phyloP scores from a whole-genome alignment of 2,888 invertebrate species.

The Alloplasta piceator region DNA sequence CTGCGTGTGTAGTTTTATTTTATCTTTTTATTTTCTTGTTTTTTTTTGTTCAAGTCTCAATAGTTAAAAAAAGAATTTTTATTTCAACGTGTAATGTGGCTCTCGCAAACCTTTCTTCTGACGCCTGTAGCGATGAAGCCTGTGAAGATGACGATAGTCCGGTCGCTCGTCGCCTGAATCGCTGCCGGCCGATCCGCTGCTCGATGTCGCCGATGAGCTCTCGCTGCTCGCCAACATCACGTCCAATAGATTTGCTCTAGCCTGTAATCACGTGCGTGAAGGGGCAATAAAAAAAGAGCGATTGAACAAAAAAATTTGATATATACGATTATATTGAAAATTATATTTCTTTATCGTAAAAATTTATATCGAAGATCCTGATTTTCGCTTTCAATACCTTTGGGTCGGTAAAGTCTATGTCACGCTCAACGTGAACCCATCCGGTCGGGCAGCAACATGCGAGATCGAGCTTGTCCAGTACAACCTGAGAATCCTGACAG shows the following conservation, averaged over 20 bases:
- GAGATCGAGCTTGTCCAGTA: slow-evolving; percentile 84
- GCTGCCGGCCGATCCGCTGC: slow-evolving; percentile 87
- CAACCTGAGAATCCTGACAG: slow-evolving; percentile 75
- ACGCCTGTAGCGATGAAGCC: slow-evolving; percentile 88
- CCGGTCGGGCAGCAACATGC: slow-evolving; percentile 90
- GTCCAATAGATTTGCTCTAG: slow-evolving; percentile 90
- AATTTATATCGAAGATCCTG: background rate
- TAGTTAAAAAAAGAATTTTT: slow-evolving; percentile 19
- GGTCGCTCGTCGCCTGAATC: slow-evolving; percentile 86
- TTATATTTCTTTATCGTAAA: background rate
- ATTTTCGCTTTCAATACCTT: slow-evolving; percentile 85
- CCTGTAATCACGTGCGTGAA: slow-evolving; percentile 83
- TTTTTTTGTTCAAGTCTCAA: slow-evolving; percentile 34
- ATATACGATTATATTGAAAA: slow-evolving; percentile 2
- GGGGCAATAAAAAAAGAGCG: slow-evolving; percentile 4
- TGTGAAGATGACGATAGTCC: slow-evolving; percentile 89
- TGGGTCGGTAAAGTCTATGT: slow-evolving; percentile 91
- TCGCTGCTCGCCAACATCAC: slow-evolving; percentile 91
- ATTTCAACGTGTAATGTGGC: slow-evolving; percentile 66
- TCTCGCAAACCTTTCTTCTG: slow-evolving; percentile 89
- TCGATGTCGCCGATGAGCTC: slow-evolving; percentile 87
- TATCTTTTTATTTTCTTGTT: slow-evolving; percentile 14
- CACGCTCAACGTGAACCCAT: slow-evolving; percentile 91
- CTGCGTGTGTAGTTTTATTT: background rate
- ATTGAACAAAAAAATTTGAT: background rate